Evolutionary conservation across 1,140 invertebrate genomes (phyloP), one percentile per base, ranked within the genome.

Genomic region (Sitophilus oryzae): DNA sequence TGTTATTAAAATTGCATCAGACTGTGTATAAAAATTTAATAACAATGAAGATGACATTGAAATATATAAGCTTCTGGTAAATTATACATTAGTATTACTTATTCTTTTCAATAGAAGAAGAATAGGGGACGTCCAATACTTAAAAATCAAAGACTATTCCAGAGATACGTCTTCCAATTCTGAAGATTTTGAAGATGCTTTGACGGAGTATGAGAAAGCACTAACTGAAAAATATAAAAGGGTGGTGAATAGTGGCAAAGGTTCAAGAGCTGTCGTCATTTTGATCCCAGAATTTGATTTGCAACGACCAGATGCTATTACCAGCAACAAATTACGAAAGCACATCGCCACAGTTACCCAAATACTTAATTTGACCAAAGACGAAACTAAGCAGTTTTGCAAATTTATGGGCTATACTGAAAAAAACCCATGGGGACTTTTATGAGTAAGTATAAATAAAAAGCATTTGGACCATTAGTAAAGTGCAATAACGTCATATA

Each of bases 381-480:
- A 58, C 14, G 58, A 63, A 25, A 36, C 22, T 8, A 53, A 56
- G 41, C 60, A 60, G 25, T 60, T 63, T 60, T 46, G 48, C 9
- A 44, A 54, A 14, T 54, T 60, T 37, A 63, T 63, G 54, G 55
- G 58, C 2, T 54, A 60, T 38, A 63, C 61, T 5, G 22, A 47
- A 58, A 60, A 63, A 60, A 63, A 58, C n/a, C 8, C 61, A 62
- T 20, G 45, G 42, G 10, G 58, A 49, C 18, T 49, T 62, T 58
- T 62, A 62, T 37, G 57, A 62, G 54, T 59, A 59, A 59, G 54
- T 50, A 35, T 18, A 37, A 45, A n/a, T n/a, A n/a, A n/a, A n/a
- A n/a, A n/a, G n/a, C n/a, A n/a, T n/a, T n/a, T n/a, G n/a, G n/a
- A n/a, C n/a, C n/a, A n/a, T n/a, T n/a, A n/a, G n/a, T n/a, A n/a